A percentile compares a stretch with the other conserved stretches of the same genome.
phyloP scores from a whole-genome alignment of 2,888 invertebrate genomes.

The Spisula solida region DNA sequence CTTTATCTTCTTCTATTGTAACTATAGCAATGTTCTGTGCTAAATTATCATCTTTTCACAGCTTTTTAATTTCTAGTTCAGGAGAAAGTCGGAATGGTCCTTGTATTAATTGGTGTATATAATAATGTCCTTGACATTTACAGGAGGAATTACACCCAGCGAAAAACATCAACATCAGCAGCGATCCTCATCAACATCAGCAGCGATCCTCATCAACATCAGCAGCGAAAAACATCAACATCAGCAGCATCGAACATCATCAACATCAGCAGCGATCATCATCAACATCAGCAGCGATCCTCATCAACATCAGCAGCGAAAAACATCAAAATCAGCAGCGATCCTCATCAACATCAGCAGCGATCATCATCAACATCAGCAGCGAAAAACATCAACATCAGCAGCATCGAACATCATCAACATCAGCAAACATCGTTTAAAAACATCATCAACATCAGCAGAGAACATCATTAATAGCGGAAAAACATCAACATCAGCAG shows the following conservation, averaged over 20 bases:
- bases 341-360: slow-evolving; percentile 57
- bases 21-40: neutral
- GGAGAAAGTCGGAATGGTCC: neutral
- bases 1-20: slow-evolving; percentile 5
- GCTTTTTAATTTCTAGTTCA: neutral
- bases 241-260: slow-evolving; percentile 1
- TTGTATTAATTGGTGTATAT: neutral
- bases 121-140: neutral
- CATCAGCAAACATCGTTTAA: neutral
- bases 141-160: neutral
- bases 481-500: neutral
- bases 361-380: slow-evolving; percentile 50
- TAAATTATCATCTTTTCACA: neutral
- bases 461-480: neutral
- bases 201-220: neutral
- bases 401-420: slow-evolving; percentile 45
- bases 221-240: neutral
- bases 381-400: slow-evolving; percentile 12
- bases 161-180: neutral
- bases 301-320: no score
- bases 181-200: neutral
- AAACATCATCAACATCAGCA: neutral
- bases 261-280: slow-evolving; percentile 39
- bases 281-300: neutral
- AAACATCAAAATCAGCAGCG: neutral